Conservation (phyloP, 1,140 invertebrate species). For the Conopomorpha cramerella region DNA sequence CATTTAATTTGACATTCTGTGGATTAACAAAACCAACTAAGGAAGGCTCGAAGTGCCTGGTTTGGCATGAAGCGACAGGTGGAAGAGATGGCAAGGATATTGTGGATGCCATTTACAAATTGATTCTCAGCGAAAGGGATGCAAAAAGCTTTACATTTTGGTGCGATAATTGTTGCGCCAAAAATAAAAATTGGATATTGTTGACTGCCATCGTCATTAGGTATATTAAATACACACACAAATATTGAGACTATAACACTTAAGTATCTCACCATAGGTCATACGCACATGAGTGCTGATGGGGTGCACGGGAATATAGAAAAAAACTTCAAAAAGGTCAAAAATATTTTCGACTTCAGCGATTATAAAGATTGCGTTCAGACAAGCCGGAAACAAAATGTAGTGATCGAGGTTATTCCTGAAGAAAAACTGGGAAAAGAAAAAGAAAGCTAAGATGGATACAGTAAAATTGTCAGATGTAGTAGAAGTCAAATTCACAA, state of each 20-base stretch:
- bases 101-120: constrained; percentile 3
- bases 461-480: neutral
- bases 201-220: constrained; percentile 1
- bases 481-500: constrained; percentile 1
- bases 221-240: neutral
- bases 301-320: constrained; percentile 3
- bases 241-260: neutral
- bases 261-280: constrained; percentile 2
- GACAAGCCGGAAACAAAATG: constrained; percentile 1
- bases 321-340: neutral
- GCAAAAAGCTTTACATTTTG: constrained; percentile 1
- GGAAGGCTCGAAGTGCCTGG: neutral
- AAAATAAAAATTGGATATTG: constrained; percentile 4
- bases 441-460: neutral
- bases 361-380: constrained; percentile 1
- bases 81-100: constrained; percentile 1
- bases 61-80: constrained; percentile 1
- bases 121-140: neutral
- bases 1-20: constrained; percentile 3
- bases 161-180: neutral
- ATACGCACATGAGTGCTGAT: constrained; percentile 2
- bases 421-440: neutral
- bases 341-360: neutral
- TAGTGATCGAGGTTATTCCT: neutral
- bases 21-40: neutral